Conservation (phyloP, 2,113 vertebrate species). For the Varanus komodoensis region DNA sequence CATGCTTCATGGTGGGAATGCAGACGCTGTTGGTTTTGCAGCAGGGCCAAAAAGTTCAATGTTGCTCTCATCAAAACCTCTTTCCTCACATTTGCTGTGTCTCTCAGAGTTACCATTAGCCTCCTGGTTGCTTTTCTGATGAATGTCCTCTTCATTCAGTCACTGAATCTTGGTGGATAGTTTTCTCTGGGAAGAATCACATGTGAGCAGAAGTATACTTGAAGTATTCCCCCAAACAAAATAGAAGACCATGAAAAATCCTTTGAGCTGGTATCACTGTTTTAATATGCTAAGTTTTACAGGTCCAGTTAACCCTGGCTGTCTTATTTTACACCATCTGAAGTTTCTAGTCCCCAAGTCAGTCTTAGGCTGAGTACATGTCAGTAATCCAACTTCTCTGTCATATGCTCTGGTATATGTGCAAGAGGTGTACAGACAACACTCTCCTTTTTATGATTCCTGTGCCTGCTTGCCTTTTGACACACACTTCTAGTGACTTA, state of each 20-base stretch:
- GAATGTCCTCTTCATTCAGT: too few species aligned
- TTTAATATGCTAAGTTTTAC: background rate
- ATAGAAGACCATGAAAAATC: background rate
- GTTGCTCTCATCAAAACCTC: too few species aligned
- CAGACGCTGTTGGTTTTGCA: too few species aligned
- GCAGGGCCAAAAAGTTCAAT: too few species aligned
- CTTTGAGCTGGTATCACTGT: background rate
- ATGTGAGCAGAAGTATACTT: background rate
- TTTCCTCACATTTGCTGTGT: too few species aligned
- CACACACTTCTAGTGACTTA: constrained; percentile 11
- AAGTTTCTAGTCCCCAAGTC: background rate
- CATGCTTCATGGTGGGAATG: too few species aligned
- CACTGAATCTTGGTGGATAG: too few species aligned
- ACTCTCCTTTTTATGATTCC: background rate
- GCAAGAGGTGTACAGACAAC: background rate
- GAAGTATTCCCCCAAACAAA: background rate
- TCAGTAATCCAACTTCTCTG: background rate
- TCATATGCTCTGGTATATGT: background rate
- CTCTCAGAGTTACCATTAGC: too few species aligned
- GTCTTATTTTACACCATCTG: background rate
- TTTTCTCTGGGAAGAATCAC: too few species aligned
- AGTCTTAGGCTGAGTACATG: background rate
- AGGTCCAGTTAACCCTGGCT: background rate
- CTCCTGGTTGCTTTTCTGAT: too few species aligned
- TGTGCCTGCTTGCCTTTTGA: constrained; percentile 16